Base-by-base conservation (phyloP, 92 coral and sea anemone genomes). In the Muricea muricata region DNA sequence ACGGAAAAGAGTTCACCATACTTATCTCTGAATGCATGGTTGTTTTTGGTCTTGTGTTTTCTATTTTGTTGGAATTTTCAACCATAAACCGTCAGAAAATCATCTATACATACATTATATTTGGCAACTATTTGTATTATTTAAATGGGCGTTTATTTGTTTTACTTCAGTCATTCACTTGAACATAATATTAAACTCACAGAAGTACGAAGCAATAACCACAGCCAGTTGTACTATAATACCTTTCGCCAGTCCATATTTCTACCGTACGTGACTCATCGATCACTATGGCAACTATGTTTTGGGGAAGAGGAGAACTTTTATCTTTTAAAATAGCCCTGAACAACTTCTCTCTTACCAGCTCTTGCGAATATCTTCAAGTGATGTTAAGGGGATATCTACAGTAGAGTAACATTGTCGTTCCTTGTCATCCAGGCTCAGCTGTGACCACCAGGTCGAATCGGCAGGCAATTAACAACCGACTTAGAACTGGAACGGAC, bases 261-360 rank as follows among this genome's bases (percentile, higher is more conserved):
- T 48, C 56, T 48, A 48, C 56, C 21, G 56, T 48, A 18, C 15
- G 56, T 48, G 56, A 48, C 15, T 48, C 85, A 47, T 80, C 76
- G 24, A 80, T 66, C 25, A 80, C 75, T n/a, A 80, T 80, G 17
- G 85, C 85, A 31, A 58, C 69, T n/a, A 80, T 63, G 58, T 80
- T 80, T 39, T 34, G 75, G 72, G 61, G 75, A 60, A 80, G 72
- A 29, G 33, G 50, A 46, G 76, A 80, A 67, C 74, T 67, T 7
- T 41, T 17, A 31, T 67, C 74, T 67, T 67, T 67, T 1, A 67
- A n/a, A 29, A 67, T 30, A 14, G 30, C 56, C 55, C 48, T 48
- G 58, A 40, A 70, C 34, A 48, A 33, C 14, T 37, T 17, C 20
- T 55, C 17, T n/a, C 48, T 9, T 48, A 18, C 42, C 42, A 37